Percentiles rank a stretch among this genome's conserved stretches.
Conservation (phyloP, 1,140 invertebrate species). For the Drosophila baimaii region DNA sequence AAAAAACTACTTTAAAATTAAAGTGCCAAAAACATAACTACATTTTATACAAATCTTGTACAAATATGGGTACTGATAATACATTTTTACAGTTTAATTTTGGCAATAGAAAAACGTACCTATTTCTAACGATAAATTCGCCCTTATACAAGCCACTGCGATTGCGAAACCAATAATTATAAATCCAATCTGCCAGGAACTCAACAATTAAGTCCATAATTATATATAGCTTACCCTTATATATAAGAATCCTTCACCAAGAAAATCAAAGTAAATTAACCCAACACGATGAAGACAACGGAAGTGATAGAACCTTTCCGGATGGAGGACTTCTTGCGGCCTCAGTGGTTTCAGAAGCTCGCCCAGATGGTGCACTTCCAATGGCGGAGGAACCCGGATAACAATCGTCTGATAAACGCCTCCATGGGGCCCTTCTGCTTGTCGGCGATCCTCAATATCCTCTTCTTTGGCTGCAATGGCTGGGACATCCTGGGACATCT, state of each 20-base stretch:
- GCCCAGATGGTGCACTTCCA: conserved; percentile 14
- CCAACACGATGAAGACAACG: conserved; percentile 12
- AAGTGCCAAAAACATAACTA: no score
- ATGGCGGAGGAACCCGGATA: conserved; percentile 21
- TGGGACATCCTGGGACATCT: conserved; percentile 4
- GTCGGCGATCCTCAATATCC: conserved; percentile 3
- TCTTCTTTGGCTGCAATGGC: conserved; percentile 20
- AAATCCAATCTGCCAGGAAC: conserved; percentile 1
- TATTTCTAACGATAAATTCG: neutral
- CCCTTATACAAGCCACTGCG: neutral
- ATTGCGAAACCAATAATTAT: conserved; percentile 23
- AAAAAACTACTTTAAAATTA: no score
- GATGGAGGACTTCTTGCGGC: conserved; percentile 38
- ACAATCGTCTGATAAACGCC: conserved; percentile 33
- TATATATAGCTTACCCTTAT: neutral
- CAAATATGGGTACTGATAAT: no score
- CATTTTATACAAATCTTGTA: no score
- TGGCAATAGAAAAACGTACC: no score
- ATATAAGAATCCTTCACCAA: conserved; percentile 8
- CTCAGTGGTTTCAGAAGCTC: conserved; percentile 13
- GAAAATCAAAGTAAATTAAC: neutral
- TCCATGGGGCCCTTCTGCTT: conserved; percentile 4
- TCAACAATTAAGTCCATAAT: conserved; percentile 18
- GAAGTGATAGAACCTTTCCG: conserved; percentile 3
- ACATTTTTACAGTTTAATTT: no score